Evolutionary conservation across 2,797 vertebrate species (phyloP).

Genomic region (Sebastes cheni): DNA sequence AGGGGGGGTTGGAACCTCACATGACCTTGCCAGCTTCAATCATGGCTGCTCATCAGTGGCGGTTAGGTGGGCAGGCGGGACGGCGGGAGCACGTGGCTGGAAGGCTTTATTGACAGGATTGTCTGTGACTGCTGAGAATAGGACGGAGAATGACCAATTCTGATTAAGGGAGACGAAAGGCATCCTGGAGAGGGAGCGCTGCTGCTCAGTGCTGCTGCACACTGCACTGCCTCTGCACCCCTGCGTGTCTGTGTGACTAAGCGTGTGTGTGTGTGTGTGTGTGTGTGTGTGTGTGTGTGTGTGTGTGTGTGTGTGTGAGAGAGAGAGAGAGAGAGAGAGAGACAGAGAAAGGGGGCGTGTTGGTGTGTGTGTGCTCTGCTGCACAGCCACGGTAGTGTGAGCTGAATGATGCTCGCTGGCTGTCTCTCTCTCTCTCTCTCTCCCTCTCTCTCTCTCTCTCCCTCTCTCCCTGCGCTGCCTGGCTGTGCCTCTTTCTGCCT

Average conservation of each 20-base stretch:
- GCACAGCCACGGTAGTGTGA: slow-evolving; percentile 82
- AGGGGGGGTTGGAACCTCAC: slow-evolving; percentile 61
- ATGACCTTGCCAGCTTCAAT: slow-evolving; percentile 81
- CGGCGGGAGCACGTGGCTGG: slow-evolving; percentile 30
- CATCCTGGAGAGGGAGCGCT: slow-evolving; percentile 66
- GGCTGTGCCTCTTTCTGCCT: slow-evolving; percentile 80
- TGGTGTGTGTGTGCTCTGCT: slow-evolving; percentile 83
- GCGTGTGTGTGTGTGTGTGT: slow-evolving; percentile 44
- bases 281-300: slow-evolving; percentile 24
- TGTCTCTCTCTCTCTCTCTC: slow-evolving; percentile 53
- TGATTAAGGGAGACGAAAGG: slow-evolving; percentile 65
- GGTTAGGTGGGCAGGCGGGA: slow-evolving; percentile 51
- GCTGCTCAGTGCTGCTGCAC: slow-evolving; percentile 66
- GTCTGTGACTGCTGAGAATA: slow-evolving; percentile 58
- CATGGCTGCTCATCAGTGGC: slow-evolving; percentile 62
- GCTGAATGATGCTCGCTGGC: slow-evolving; percentile 79
- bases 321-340: slow-evolving; percentile 57
- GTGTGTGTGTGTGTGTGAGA: neutral
- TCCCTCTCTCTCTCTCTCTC: slow-evolving; percentile 41
- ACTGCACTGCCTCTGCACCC: slow-evolving; percentile 78
- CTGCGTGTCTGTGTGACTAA: slow-evolving; percentile 66
- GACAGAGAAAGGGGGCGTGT: slow-evolving; percentile 78
- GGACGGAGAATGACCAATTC: slow-evolving; percentile 54
- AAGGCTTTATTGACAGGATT: slow-evolving; percentile 60
- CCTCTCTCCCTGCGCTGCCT: slow-evolving; percentile 61